Base-by-base conservation (phyloP, 2,797 vertebrate species). In the Urophycis tenuis region DNA sequence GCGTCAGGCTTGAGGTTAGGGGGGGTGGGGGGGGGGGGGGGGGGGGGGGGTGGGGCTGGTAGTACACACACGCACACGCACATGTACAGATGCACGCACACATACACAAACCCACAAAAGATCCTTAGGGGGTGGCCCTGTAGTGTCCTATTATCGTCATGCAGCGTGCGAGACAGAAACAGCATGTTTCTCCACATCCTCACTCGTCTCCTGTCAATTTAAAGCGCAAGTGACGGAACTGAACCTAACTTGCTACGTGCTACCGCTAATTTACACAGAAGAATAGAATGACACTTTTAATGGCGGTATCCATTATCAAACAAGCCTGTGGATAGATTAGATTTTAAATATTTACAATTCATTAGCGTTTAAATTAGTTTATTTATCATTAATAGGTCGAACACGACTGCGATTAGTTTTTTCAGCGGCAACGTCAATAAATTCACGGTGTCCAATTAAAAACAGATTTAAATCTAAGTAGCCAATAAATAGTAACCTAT, bases 61-160 rank as follows among this genome's bases (percentile, higher is more conserved):
- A 70, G 67, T 71, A 60, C 72, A 35, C 53, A 60, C 53, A 60
- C n/a, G 15, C 49, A n/a, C 53, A 60, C 53, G 5, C 53, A 60
- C 53, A 41, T 11, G 8, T 2, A 60, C 60, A 1, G n/a, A 64
- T 2, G 1, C n/a, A 29, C 11, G 2, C 11, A 64, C 25, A 14
- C 60, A 67, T 10, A 14, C 25, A 67, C 25, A 29, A 0, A 71
- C 71, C 22, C 64, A 76, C 33, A 30, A n/a, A n/a, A 25, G 69
- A 80, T 83, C 77, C 74, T 74, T 17, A 53, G 72, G 78, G 74
- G 78, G 60, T 39, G 74, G 76, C 33, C 74, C 79, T 78, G 76
- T 74, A 81, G 64, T 77, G 41, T 85, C 73, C 32, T 76, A 74
- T 87, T 80, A 87, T 77, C 75, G 70, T 82, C 80, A 85, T 31